Evolutionary conservation across 1,140 invertebrate species (phyloP), one percentile per base, ranked within the genome.

Genomic region (Zaprionus capensis): DNA sequence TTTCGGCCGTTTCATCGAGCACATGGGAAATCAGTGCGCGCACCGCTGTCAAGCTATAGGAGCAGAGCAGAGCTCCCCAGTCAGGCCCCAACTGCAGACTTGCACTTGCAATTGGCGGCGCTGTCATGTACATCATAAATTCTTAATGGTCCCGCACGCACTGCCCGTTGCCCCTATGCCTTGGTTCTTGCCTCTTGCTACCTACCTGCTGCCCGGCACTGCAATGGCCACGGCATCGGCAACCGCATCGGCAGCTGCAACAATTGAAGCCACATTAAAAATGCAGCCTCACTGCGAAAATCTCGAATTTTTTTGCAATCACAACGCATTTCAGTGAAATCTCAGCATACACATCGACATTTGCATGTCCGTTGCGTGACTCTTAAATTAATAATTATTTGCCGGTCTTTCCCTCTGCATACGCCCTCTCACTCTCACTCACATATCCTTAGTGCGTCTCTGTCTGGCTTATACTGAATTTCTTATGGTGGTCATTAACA

Each of bases 371-470:
- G 82, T 77, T 87, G 83, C 76, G 64, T 87, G 84, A 73, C 77
- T 86, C 73, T 86, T 80, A 71, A 83, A 86, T 86, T 88, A 86
- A 88, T 86, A 88, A 86, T 83, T 87, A 88, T 71, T 80, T 71
- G 70, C 64, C 53, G 36, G 61, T 9, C n/a, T 20, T 7, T 62
- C 78, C 69, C 68, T 53, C 41, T 69, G 46, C 64, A 67, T 51
- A 20, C 64, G 22, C 51, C 26, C 26, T 44, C 15, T 34, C 63
- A 38, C 63, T 80, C 56, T 59, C 56, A 26, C 49, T 51, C 51
- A 22, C 58, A 17, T 63, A 58, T 58, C 24, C 14, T 14, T 36
- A 20, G 24, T 57, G 20, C 46, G 15, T 51, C 56, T 59, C 26
- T 22, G 26, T 57, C 44, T 14, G 17, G 12, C 55, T 31, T 71